Evolutionary conservation across 2,113 vertebrate genomes (phyloP).

Genomic region (Ibidorhyncha struthersii): DNA sequence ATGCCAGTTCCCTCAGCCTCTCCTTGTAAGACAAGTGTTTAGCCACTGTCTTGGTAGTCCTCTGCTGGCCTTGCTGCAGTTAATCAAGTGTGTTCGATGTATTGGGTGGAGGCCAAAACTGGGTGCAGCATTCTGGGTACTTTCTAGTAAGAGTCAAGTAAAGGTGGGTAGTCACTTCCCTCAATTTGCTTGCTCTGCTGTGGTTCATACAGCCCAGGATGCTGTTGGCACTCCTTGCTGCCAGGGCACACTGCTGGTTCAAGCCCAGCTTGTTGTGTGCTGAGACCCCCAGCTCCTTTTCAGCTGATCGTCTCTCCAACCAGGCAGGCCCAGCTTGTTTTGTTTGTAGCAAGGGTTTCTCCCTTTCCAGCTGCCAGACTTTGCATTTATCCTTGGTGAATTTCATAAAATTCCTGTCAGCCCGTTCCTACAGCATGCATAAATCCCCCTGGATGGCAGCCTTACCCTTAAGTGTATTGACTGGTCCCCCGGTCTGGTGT

Average conservation of each 20-base stretch:
- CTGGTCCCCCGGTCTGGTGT: accelerated
- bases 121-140: not conserved
- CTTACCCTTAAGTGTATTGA: accelerated
- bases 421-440: accelerated
- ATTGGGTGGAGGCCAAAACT: not conserved
- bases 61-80: not conserved
- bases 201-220: not conserved
- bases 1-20: not conserved
- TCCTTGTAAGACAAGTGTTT: not conserved
- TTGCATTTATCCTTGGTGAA: not conserved
- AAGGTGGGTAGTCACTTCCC: not conserved
- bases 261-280: not conserved
- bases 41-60: not conserved
- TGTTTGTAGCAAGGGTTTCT: not conserved
- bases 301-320: not conserved
- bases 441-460: not conserved
- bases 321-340: not conserved
- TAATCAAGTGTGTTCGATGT: not conserved
- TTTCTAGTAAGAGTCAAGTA: not conserved
- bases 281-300: not conserved
- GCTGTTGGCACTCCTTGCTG: not conserved
- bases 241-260: not conserved
- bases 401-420: not conserved
- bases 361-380: not conserved
- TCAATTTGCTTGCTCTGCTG: not conserved